phyloP scores from a whole-genome alignment of 1,140 invertebrate genomes.

The Maconellicoccus hirsutus region DNA sequence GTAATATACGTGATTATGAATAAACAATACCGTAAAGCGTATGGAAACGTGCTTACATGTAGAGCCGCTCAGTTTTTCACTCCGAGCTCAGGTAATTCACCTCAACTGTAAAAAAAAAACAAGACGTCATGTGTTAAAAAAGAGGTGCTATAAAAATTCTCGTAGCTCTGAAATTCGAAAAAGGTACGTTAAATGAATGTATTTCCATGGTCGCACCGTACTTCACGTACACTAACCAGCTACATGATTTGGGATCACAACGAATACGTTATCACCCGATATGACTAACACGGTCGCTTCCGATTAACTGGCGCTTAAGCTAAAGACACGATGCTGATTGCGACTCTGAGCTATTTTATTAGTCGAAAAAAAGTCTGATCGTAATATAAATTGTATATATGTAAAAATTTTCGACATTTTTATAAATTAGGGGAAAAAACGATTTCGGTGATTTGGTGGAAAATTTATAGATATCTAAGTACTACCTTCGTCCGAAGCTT shows the following conservation, averaged over 20 bases:
- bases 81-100: conserved; percentile 2
- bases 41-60: conserved; percentile 38
- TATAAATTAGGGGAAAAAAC: no score
- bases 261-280: background rate
- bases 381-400: no score
- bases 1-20: conserved; percentile 49
- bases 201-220: background rate
- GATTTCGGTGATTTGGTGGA: no score
- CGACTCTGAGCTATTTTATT: no score
- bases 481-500: no score
- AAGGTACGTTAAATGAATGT: background rate
- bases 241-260: background rate
- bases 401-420: no score
- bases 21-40: conserved; percentile 44
- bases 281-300: background rate
- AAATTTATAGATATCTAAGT: no score
- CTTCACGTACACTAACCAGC: no score
- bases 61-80: background rate
- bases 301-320: no score
- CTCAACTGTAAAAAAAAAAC: background rate
- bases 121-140: background rate
- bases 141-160: background rate
- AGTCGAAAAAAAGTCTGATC: no score
- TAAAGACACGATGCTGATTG: no score
- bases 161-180: no score